phyloP scores from a whole-genome alignment of 2,113 vertebrate species.

The Progne subis region DNA sequence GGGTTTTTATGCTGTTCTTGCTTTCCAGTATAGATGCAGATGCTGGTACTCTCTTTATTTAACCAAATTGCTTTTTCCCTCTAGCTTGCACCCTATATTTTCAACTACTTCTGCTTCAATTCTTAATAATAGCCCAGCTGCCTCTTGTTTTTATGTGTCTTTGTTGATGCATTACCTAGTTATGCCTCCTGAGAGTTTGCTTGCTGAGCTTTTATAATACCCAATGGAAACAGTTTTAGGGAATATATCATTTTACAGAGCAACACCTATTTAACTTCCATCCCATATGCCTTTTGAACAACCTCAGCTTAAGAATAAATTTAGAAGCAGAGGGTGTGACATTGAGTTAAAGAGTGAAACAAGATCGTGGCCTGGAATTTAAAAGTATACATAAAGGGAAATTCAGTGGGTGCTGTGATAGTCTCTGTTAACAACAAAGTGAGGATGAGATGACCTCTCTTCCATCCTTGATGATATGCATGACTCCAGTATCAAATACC shows the following conservation, averaged over 20 bases:
- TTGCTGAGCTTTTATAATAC: constrained; percentile 30
- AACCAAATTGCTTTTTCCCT: not conserved
- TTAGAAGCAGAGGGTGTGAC: not conserved
- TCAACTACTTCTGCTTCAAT: constrained; percentile 1
- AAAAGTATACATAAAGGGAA: not conserved
- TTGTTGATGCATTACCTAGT: constrained; percentile 46
- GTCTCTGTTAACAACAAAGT: not conserved
- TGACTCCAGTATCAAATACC: not conserved
- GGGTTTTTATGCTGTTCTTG: not conserved
- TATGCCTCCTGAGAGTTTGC: constrained; percentile 33
- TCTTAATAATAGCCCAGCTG: constrained; percentile 38
- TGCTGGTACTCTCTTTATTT: constrained; percentile 3
- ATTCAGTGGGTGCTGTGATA: not conserved
- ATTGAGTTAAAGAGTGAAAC: constrained; percentile 30
- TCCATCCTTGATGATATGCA: not conserved
- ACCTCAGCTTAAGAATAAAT: constrained; percentile 10
- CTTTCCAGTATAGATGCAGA: not conserved
- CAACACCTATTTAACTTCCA: constrained; percentile 25
- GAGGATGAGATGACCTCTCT: not conserved
- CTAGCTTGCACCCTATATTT: not conserved
- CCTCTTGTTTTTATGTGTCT: constrained; percentile 18
- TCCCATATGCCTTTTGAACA: constrained; percentile 22
- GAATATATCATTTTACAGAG: constrained; percentile 25
- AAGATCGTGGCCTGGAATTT: not conserved
- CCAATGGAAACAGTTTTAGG: constrained; percentile 7